Percentiles rank a stretch among this genome's conserved stretches.
Evolutionary conservation across 1,140 invertebrate genomes (phyloP).

Genomic region (Calliopsis andreniformis): DNA sequence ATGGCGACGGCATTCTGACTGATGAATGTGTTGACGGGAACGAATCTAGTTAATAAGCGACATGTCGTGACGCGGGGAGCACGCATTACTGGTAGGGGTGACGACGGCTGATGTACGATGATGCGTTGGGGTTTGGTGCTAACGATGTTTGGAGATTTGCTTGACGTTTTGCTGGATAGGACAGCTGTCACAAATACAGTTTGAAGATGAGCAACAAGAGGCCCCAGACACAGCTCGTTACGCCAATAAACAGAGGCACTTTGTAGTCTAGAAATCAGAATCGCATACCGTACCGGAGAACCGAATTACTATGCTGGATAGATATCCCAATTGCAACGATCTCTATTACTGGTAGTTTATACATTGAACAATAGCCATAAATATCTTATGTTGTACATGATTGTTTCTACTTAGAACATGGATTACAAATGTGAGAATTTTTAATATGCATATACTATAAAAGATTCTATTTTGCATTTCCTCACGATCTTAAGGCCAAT

Average conservation of each 20-base stretch:
- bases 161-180: slow-evolving; percentile 73
- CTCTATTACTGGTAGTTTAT: slow-evolving; percentile 62
- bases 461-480: not conserved
- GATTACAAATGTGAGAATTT: slow-evolving; percentile 1
- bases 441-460: not conserved
- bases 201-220: slow-evolving; percentile 86
- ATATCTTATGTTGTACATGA: slow-evolving; percentile 11
- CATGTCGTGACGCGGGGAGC: slow-evolving; percentile 78
- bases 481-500: not conserved
- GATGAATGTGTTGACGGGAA: slow-evolving; percentile 78
- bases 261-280: slow-evolving; percentile 85
- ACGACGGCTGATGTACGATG: slow-evolving; percentile 78
- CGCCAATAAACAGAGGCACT: slow-evolving; percentile 87
- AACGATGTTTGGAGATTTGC: slow-evolving; percentile 77
- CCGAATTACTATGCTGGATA: slow-evolving; percentile 65
- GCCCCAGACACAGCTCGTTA: slow-evolving; percentile 87
- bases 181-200: slow-evolving; percentile 86
- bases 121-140: slow-evolving; percentile 79
- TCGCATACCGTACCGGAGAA: slow-evolving; percentile 80
- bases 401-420: not conserved
- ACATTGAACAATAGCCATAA: slow-evolving; percentile 25
- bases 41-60: slow-evolving; percentile 81
- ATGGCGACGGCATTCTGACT: slow-evolving; percentile 74
- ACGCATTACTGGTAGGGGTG: slow-evolving; percentile 80
- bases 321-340: slow-evolving; percentile 64